A percentile compares a stretch with the other conserved stretches of the same genome.
Evolutionary conservation across 2,888 invertebrate genomes (phyloP).

Genomic region (Timandra comae): DNA sequence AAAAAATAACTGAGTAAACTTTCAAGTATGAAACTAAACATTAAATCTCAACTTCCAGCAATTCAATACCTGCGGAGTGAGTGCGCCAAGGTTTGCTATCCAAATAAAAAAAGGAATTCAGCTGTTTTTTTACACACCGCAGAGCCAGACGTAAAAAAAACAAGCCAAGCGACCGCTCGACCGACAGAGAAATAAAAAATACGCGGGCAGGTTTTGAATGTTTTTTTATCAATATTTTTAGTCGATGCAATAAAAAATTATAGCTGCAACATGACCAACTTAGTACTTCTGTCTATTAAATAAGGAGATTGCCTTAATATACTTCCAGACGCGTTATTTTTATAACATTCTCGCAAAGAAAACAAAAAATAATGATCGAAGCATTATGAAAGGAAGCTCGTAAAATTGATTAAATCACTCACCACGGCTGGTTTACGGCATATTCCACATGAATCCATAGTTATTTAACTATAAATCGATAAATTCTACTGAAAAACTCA

Average conservation of each 20-base stretch:
- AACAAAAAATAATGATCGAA: constrained; percentile 63
- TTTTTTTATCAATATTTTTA: constrained; percentile 43
- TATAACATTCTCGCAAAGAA: constrained; percentile 61
- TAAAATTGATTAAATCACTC: constrained; percentile 38
- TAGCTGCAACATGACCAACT: constrained; percentile 19
- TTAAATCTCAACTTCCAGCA: constrained; percentile 6
- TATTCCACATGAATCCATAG: constrained; percentile 71
- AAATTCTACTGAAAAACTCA: constrained; percentile 40
- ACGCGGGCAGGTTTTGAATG: constrained; percentile 71
- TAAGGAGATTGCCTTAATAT: constrained; percentile 21
- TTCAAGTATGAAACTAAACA: neutral
- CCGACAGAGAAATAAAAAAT: constrained; percentile 59
- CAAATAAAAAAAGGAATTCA: constrained; percentile 47
- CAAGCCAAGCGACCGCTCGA: constrained; percentile 45
- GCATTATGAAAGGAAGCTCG: constrained; percentile 38
- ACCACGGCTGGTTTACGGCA: constrained; percentile 65
- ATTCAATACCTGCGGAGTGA: constrained; percentile 25
- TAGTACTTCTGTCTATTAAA: constrained; percentile 11
- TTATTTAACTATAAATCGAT: constrained; percentile 29
- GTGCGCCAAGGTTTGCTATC: constrained; percentile 50
- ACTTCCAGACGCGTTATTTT: constrained; percentile 52
- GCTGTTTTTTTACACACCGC: constrained; percentile 59
- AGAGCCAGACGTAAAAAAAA: constrained; percentile 73
- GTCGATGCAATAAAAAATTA: constrained; percentile 20
- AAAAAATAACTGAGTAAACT: neutral